Percentiles rank a stretch among this genome's conserved stretches.
Conservation (phyloP, 1,140 invertebrate species). For the Conus ventricosus region DNA sequence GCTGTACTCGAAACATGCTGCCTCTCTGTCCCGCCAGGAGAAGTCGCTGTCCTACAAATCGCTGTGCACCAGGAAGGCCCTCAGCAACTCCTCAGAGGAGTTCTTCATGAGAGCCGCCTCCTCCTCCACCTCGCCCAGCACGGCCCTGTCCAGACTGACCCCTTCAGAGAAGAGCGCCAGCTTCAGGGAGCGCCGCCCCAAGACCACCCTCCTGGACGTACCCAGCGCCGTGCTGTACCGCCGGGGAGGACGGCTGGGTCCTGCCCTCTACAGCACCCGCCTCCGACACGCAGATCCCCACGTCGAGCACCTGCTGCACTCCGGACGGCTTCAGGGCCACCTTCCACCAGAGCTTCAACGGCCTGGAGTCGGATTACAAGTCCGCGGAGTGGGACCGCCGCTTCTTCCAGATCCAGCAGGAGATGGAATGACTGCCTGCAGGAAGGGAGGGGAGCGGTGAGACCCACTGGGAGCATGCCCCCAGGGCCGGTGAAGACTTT, state of each 20-base stretch:
- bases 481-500: too few relatives aligned
- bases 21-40: not conserved
- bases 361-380: slow-evolving; percentile 51
- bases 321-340: not conserved
- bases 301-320: not conserved
- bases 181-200: slow-evolving; percentile 3
- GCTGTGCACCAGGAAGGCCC: slow-evolving; percentile 2
- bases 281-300: slow-evolving; percentile 44
- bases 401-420: slow-evolving; percentile 67
- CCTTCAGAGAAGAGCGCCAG: slow-evolving; percentile 23
- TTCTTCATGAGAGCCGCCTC: not conserved
- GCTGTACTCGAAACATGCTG: too few relatives aligned
- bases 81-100: slow-evolving; percentile 24
- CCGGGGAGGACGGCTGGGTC: not conserved
- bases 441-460: slow-evolving; percentile 25
- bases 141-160: not conserved
- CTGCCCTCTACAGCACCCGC: slow-evolving; percentile 30
- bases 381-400: slow-evolving; percentile 63
- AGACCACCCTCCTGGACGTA: slow-evolving; percentile 35
- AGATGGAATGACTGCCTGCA: slow-evolving; percentile 67
- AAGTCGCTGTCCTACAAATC: slow-evolving; percentile 41
- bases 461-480: too few relatives aligned
- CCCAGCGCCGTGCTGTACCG: slow-evolving; percentile 28
- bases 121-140: not conserved
- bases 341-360: slow-evolving; percentile 39